Evolutionary conservation across 2,113 vertebrate species (phyloP), one percentile per base, ranked within the genome.

Genomic region (Puffinus mauretanicus): DNA sequence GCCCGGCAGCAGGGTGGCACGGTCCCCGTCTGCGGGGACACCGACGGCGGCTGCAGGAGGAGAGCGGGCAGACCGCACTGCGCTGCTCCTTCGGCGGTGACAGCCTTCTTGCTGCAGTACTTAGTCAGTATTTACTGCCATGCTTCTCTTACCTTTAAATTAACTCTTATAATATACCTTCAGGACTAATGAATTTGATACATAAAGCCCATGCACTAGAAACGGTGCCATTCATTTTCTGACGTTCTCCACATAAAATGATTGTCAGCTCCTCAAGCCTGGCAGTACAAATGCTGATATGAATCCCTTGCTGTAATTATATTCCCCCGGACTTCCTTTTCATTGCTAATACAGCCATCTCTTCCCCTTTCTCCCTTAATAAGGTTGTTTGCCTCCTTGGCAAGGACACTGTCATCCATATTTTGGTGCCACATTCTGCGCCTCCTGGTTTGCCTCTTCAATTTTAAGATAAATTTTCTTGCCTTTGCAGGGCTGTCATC

Each of bases 21-120:
- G 4, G 71, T 77, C 24, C 54, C 55, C 16, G 0, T 16, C 46
- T 9, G 47, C 1, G 8, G 80, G 62, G 88, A 13, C 88, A 38
- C 26, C 0, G 8, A 7, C 0, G 10, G 65, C 0, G 3, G n/a
- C 34, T 27, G 29, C 47, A 6, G 61, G 66, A 46, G 29, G 34
- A 17, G 70, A 51, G 32, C 1, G 11, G 62, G 6, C 34, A 32
- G 54, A 18, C 5, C 3, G 11, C 15, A 0, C 2, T 4, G 2
- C 26, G 77, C 34, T 20, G 32, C 40, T 65, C 57, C 75, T n/a
- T 8, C 8, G 6, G 70, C 0, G 2, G 51, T 4, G 42, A 4
- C 83, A 81, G 55, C 49, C 38, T 20, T 24, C 44, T 4, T 7
- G 15, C 82, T 38, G 77, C 40, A 5, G 66, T 10, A 5, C 83